Evolutionary conservation across 2,113 vertebrate genomes (phyloP), one percentile per base, ranked within the genome.

Genomic region (Podilymbus podiceps): DNA sequence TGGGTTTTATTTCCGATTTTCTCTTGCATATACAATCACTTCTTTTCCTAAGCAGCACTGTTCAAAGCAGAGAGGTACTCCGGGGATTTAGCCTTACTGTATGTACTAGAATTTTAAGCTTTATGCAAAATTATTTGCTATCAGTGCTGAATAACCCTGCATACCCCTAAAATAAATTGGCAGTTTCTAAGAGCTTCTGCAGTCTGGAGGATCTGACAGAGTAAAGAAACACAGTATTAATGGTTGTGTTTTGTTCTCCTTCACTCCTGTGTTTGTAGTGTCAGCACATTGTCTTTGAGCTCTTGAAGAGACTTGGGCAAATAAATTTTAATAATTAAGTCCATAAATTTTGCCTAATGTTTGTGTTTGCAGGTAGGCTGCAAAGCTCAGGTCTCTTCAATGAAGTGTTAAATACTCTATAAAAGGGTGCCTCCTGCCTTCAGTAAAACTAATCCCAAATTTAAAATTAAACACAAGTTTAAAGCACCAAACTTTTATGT

Each of bases 81-180:
- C 88, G 67, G 96, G 94, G 96, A 95, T 95, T 94, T 96, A 89
- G 27, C 33, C 21, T 88, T 83, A 33, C 49, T 87, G 38, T 78
- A 75, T 83, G 38, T 77, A 83, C 93, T 64, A 88, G 78, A 90
- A 89, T 95, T 93, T 93, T 96, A 94, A 95, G 93, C 49, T 85
- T 93, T 89, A 96, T 94, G 88, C 89, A 93, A 94, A 97, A 93
- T 96, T 91, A 96, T 96, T 95, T 96, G 59, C 89, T 89, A 93
- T 97, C 83, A 88, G 59, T 69, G 15, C 23, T 88, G 71, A 94
- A 91, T 92, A 93, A 75, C 52, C 85, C 59, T 8, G 11, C 59
- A 93, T 40, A 92, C 13, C 10, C 31, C 17, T 90, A 80, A 88
- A 89, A 94, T 96, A 96, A 95, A 94, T 64, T 88, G 77, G 47